A percentile compares a stretch with the other conserved stretches of the same genome.
Conservation (phyloP, 30 jellyfish, hydroid and myxozoan genomes). For the Cassiopea xamachana region DNA sequence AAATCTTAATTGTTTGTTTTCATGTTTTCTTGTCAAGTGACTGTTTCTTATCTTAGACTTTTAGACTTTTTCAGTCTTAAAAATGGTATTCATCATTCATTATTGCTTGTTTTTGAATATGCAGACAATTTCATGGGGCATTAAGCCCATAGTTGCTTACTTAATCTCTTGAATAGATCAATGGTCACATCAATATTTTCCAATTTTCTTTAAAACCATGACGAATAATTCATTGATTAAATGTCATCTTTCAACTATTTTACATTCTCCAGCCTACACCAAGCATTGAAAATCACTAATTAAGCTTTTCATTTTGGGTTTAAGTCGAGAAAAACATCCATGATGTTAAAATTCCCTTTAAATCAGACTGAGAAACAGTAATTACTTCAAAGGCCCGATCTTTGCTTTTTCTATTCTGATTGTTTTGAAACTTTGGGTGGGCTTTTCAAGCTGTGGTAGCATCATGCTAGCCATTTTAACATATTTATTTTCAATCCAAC, state of each 20-base stretch:
- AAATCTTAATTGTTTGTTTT: neutral
- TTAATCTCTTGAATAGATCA: neutral
- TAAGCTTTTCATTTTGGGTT: neutral
- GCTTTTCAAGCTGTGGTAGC: neutral
- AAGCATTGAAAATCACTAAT: neutral
- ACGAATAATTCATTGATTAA: conserved; percentile 12
- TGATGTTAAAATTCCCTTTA: neutral
- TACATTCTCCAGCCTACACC: conserved; percentile 1
- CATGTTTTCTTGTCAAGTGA: neutral
- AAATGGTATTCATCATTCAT: neutral
- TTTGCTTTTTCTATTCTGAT: neutral
- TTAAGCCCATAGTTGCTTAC: neutral
- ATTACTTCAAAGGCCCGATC: neutral
- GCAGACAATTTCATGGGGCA: neutral
- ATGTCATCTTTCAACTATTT: neutral
- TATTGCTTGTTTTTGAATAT: neutral
- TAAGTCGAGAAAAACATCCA: neutral
- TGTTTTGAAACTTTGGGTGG: conserved; percentile 13
- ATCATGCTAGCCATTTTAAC: no score
- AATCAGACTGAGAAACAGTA: neutral
- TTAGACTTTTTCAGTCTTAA: neutral
- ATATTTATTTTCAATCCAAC: no score
- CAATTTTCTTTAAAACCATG: conserved; percentile 6
- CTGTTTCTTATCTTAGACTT: neutral
- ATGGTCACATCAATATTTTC: conserved; percentile 14